Conservation (phyloP, 1,140 invertebrate species). For the Drosophila sturtevanti region DNA sequence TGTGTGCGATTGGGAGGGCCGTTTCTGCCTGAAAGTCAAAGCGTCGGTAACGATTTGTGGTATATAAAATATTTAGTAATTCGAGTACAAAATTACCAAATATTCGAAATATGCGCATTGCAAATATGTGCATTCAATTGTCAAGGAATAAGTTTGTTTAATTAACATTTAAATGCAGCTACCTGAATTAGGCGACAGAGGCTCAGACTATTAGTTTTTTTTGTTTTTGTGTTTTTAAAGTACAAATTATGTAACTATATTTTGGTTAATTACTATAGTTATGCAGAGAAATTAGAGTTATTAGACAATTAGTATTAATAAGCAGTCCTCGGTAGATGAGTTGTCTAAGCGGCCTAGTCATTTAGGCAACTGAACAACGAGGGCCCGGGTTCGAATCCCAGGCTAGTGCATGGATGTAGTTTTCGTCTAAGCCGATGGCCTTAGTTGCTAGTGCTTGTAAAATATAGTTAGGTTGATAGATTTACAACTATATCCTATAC, state of each 20-base stretch:
- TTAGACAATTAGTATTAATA: no score
- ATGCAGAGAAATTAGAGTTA: no score
- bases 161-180: slow-evolving; percentile 1
- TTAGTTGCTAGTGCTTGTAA: no score
- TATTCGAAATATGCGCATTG: background rate
- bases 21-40: background rate
- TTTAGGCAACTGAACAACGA: no score
- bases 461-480: no score
- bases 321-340: no score
- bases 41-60: slow-evolving; percentile 43
- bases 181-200: background rate
- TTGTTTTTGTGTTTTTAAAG: background rate
- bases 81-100: background rate
- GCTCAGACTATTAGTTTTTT: background rate
- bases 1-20: slow-evolving; percentile 5
- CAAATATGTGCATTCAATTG: background rate
- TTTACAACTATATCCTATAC: no score
- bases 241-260: background rate
- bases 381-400: no score
- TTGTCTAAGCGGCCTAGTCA: no score
- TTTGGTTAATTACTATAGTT: no score
- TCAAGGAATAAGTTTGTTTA: background rate
- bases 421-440: no score
- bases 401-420: no score
- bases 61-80: slow-evolving; percentile 11